Base-by-base conservation (phyloP, 2,113 vertebrate genomes). In the Ophthalmolycus amberensis region DNA sequence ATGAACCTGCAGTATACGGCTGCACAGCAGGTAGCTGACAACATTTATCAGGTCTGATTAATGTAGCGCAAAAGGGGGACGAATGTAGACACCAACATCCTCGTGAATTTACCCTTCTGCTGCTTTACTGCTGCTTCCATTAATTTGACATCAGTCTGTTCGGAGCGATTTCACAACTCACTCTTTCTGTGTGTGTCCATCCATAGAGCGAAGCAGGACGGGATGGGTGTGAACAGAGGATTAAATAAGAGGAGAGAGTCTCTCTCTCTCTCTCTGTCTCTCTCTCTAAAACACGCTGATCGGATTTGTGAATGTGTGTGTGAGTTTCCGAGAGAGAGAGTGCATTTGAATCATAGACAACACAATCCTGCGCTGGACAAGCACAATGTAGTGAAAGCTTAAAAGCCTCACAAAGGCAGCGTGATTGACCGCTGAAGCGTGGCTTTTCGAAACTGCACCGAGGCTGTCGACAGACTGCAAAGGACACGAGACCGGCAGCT, bases 241-340 rank as follows among this genome's bases (percentile, higher is more conserved):
- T 85, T 86, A 83, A 90, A 87, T 80, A 83, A 88, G 59, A 48
- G 76, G 25, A 84, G 71, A 67, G 72, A 80, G 82, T 89, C 84
- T 73, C 70, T 37, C 56, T 42, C 76, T 25, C 38, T 58, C 54
- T 34, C 2, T 70, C 71, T 40, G 58, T 56, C 76, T 25, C 38
- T 46, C 52, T 44, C 1, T 69, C 65, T 71, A 18, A 79, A 83
- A 86, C 62, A 73, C 67, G 15, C 64, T 79, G 67, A 87, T 89
- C 82, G 75, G 82, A 89, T 91, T 85, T 77, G 68, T 66, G 77
- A 48, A 34, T 66, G 52, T 82, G 67, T 62, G 34, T 34, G 34
- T 37, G 68, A 34, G 48, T 44, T 66, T 18, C 42, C 7, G 54
- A 16, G 37, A 8, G 34, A 34, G 60, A 22, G 18, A 64, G 60